phyloP scores from a whole-genome alignment of 2,888 invertebrate species.

The Dicycla oo region DNA sequence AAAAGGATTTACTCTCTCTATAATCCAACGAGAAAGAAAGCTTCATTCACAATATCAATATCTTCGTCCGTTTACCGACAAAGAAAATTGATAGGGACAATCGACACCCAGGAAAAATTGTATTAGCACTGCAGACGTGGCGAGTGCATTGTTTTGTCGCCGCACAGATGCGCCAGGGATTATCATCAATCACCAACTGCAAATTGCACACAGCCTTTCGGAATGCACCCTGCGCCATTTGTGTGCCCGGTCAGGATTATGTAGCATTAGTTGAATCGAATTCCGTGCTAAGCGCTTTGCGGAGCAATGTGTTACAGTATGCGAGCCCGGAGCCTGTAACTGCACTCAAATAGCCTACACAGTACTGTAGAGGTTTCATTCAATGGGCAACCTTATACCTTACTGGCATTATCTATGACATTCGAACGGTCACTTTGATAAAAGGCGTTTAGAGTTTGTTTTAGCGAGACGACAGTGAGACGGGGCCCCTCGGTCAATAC shows the following conservation, averaged over 20 bases:
- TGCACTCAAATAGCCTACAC: conserved; percentile 70
- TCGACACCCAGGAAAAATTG: conserved; percentile 66
- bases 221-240: conserved; percentile 85
- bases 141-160: conserved; percentile 76
- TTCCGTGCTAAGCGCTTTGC: conserved; percentile 87
- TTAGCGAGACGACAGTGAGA: no score
- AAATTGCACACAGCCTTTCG: conserved; percentile 86
- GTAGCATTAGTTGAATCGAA: conserved; percentile 89
- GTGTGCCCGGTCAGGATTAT: conserved; percentile 86
- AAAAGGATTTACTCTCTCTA: neutral
- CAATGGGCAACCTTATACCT: no score
- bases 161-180: conserved; percentile 81
- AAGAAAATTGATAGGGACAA: conserved; percentile 59
- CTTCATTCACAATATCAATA: conserved; percentile 30
- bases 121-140: conserved; percentile 65
- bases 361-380: no score
- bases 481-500: no score
- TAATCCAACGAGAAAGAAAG: conserved; percentile 14
- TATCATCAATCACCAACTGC: conserved; percentile 88
- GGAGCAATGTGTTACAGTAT: conserved; percentile 82
- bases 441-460: no score
- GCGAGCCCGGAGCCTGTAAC: conserved; percentile 70
- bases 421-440: no score
- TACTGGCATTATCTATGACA: no score
- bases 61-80: conserved; percentile 30